Evolutionary conservation across 37 sponge, comb jelly and placozoan species (phyloP).

Genomic region (Dysidea cf. avara): DNA sequence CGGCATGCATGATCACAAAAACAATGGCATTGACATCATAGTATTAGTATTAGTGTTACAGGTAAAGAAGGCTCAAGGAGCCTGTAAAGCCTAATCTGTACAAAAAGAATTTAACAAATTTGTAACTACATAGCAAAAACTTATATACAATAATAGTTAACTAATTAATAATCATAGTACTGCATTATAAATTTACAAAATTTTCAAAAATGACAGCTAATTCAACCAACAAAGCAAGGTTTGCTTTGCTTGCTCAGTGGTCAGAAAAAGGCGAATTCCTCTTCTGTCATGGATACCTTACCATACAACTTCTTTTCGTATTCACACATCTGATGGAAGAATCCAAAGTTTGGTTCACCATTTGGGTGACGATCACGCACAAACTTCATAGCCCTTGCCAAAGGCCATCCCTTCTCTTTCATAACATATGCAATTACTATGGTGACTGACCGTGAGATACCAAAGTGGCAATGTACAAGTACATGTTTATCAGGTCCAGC

Average conservation of each 20-base stretch:
- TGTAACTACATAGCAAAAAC: too few relatives aligned
- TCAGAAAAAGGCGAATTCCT: conserved; percentile 43
- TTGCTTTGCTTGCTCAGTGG: not conserved
- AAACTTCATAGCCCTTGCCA: conserved; percentile 40
- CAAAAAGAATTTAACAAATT: too few relatives aligned
- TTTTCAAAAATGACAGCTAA: too few relatives aligned
- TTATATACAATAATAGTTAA: too few relatives aligned
- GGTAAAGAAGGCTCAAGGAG: too few relatives aligned
- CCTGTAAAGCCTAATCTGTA: too few relatives aligned
- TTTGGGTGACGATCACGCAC: conserved; percentile 43
- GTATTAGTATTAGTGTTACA: too few relatives aligned
- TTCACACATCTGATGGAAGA: conserved; percentile 53
- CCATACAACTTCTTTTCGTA: conserved; percentile 48
- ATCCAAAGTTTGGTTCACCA: conserved; percentile 70
- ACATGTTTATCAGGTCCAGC: conserved; percentile 13
- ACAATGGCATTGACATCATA: too few relatives aligned
- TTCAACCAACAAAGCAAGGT: too few relatives aligned
- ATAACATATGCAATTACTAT: conserved; percentile 68
- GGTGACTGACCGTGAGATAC: conserved; percentile 56
- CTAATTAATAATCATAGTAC: too few relatives aligned
- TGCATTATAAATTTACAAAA: too few relatives aligned
- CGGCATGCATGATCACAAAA: too few relatives aligned
- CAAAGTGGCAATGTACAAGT: conserved; percentile 71
- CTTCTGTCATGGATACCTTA: conserved; percentile 38
- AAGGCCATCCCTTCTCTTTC: conserved; percentile 61